Conservation (phyloP, 2,888 invertebrate species). For the Ganaspis brasiliensis region DNA sequence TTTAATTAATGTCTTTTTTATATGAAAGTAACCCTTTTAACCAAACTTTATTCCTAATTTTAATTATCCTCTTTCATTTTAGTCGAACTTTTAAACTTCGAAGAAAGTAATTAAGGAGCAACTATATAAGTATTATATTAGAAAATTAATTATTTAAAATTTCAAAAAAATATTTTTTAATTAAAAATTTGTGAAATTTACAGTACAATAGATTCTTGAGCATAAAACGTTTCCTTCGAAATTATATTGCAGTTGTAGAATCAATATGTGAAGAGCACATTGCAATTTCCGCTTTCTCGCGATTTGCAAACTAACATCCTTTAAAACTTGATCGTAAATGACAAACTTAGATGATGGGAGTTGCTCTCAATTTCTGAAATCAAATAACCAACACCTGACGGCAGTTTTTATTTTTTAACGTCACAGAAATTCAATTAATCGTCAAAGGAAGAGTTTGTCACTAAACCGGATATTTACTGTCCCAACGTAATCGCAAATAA, state of each 20-base stretch:
- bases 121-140: too few relatives aligned
- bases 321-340: not conserved
- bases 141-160: not conserved
- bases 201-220: not conserved
- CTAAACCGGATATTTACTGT: conserved; percentile 31
- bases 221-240: not conserved
- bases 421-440: conserved; percentile 15
- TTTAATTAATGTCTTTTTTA: too few relatives aligned
- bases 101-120: too few relatives aligned
- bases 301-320: conserved; percentile 17
- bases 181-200: not conserved
- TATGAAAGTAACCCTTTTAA: too few relatives aligned
- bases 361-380: conserved; percentile 1
- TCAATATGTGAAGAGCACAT: conserved; percentile 19
- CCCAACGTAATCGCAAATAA: conserved; percentile 13
- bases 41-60: too few relatives aligned
- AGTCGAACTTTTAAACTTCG: too few relatives aligned
- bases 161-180: too few relatives aligned
- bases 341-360: not conserved
- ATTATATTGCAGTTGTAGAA: not conserved
- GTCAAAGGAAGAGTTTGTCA: conserved; percentile 19
- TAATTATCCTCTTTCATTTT: too few relatives aligned
- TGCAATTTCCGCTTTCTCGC: conserved; percentile 31
- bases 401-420: not conserved
- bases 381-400: not conserved